Evolutionary conservation across 2,797 vertebrate genomes (phyloP), one percentile per base, ranked within the genome.

Genomic region (Cyprinella venusta): DNA sequence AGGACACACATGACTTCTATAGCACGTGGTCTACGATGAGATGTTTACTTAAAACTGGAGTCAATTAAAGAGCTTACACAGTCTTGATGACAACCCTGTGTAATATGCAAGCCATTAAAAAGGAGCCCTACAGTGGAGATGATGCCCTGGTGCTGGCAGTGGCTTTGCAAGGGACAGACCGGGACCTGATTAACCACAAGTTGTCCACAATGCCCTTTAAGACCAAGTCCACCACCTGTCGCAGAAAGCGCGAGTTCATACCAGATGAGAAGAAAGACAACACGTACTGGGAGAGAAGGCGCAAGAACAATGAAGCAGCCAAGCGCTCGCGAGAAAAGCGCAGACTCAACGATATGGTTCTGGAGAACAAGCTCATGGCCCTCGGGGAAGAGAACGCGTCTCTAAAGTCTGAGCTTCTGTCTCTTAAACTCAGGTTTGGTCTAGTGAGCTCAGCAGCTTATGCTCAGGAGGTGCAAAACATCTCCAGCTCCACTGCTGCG

Each of bases 291-390:
- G 98, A 99, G 89, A 95, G 98, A 86, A 93, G 98, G n/a, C 92
- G 97, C 77, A 99, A 99, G 88, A 99, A 99, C 92, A 99, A 99
- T 0, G 98, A 99, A 89, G 98, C 98, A 0, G 98, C 98, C 80
- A 99, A 99, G 82, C 95, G 98, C 72, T 99, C 98, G 0, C 94
- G 98, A 80, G 98, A 99, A 93, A 99, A 98, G 88, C 93, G 98
- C 0, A 92, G 98, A 12, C 92, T 99, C 74, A 99, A 99, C 8
- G 97, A 99, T 92, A 96, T 99, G 94, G 98, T 99, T 85, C 93
- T 99, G 21, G 98, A 99, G 94, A 99, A 95, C 93, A 98, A 98
- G 90, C 92, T 99, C 80, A 95, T 98, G 89, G 97, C 95, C 0
- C 94, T 99, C 16, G 97, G 97, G 33, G 96, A 99, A 87, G 98